Percentiles rank a stretch among this genome's conserved stretches.
These are phyloP conservation scores for Nylanderia fulva DNA, from an alignment of 1,140 invertebrate species.

Conservation along the genomic window DNA sequence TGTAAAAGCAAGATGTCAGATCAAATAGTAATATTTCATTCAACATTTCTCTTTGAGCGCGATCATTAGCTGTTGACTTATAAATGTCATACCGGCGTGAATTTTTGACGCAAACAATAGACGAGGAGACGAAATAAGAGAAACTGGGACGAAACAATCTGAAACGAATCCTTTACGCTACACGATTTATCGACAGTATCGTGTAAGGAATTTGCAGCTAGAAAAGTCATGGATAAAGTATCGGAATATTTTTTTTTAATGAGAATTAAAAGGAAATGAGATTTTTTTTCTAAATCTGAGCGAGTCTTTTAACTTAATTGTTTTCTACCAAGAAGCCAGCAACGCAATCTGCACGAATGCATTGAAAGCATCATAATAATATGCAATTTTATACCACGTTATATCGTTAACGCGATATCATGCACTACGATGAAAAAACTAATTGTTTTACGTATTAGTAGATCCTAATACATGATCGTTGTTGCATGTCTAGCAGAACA, in stretches of 20 bases:
- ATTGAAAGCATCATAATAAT: not conserved
- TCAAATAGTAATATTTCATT: conserved; percentile 39
- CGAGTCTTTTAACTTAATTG: not conserved
- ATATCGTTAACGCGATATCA: not conserved
- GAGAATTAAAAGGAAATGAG: not conserved
- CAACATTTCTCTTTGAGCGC: conserved; percentile 3
- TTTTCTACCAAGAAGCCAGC: not conserved
- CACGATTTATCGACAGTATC: not conserved
- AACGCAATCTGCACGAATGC: not conserved
- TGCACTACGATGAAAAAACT: not conserved
- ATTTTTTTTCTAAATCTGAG: not conserved
- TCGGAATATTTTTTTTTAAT: not conserved
- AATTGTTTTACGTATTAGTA: not conserved
- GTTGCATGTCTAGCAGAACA: not conserved
- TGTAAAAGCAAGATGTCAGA: conserved; percentile 8
- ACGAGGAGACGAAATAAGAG: not conserved
- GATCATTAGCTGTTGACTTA: conserved; percentile 18
- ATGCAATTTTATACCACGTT: not conserved
- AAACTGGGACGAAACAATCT: conserved; percentile 5
- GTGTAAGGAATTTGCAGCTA: not conserved
- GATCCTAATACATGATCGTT: conserved; percentile 8
- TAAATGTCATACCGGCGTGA: conserved; percentile 28
- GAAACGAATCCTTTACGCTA: not conserved
- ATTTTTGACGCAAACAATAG: conserved; percentile 26
- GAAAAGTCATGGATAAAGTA: not conserved